These are phyloP conservation scores for Cyphomyrus plagiostoma DNA, from an alignment of 2,113 vertebrate species.

Conservation along the genomic window DNA sequence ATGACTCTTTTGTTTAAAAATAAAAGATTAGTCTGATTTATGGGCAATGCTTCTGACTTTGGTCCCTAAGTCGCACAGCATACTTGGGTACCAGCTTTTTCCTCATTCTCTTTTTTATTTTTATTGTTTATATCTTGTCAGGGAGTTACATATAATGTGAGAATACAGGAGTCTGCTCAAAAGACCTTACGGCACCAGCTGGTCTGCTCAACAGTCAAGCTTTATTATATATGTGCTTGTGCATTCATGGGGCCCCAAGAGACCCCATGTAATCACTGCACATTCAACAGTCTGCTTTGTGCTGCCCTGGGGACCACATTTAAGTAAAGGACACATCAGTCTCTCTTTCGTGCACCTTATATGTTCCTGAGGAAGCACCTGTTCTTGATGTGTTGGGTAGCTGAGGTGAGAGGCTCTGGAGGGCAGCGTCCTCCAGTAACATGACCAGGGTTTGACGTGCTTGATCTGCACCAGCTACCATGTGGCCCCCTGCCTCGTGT, in stretches of 20 bases:
- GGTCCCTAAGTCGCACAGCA: background rate
- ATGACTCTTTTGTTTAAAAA: background rate
- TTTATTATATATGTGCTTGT: constrained; percentile 2
- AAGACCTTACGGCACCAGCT: background rate
- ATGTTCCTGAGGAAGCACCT: background rate
- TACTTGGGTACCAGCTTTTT: background rate
- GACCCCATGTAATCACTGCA: background rate
- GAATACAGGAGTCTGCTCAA: background rate
- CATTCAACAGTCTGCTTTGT: background rate
- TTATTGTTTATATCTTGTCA: background rate
- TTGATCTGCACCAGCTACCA: background rate
- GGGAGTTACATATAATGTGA: background rate
- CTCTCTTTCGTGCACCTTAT: background rate
- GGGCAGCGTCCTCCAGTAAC: constrained; percentile 40
- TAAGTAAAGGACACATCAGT: background rate
- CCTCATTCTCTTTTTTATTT: background rate
- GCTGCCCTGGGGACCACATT: background rate
- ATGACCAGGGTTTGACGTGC: constrained; percentile 43
- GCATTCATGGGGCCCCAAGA: constrained; percentile 11
- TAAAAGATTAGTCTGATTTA: background rate
- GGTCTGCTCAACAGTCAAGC: background rate
- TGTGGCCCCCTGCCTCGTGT: constrained; percentile 34
- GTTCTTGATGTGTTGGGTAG: background rate
- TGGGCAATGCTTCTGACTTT: background rate
- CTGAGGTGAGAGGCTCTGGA: background rate